These are phyloP conservation scores for Perizoma flavofasciatum DNA, from an alignment of 2,888 invertebrate species.

Conservation along the genomic window DNA sequence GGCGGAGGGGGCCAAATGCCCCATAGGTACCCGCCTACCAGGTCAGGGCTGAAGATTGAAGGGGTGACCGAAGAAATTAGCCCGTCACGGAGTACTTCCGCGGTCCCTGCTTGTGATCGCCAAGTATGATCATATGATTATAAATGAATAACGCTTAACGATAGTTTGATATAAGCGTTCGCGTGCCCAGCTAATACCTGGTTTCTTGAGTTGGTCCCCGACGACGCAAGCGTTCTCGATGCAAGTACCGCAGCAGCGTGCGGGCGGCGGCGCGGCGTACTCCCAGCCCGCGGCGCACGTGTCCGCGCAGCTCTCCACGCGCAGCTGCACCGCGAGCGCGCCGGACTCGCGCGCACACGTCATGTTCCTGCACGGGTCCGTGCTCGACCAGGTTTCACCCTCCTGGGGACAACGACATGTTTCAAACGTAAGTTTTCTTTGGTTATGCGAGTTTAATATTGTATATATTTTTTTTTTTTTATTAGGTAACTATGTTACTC, in stretches of 20 bases:
- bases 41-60: too few species aligned
- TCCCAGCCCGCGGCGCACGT: constrained; percentile 83
- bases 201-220: constrained; percentile 71
- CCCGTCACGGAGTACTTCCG: too few species aligned
- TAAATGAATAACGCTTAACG: too few species aligned
- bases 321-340: constrained; percentile 64
- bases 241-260: constrained; percentile 87
- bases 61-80: too few species aligned
- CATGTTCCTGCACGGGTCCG: constrained; percentile 81
- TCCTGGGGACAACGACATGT: constrained; percentile 52
- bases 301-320: constrained; percentile 66
- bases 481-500: too few species aligned
- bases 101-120: too few species aligned
- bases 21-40: too few species aligned
- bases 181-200: constrained; percentile 58
- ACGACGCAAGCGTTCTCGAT: constrained; percentile 83
- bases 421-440: neutral
- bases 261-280: constrained; percentile 68
- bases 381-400: constrained; percentile 77
- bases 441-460: too few species aligned
- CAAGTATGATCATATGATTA: too few species aligned
- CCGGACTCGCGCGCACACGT: constrained; percentile 75
- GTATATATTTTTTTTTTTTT: too few species aligned
- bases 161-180: too few species aligned
- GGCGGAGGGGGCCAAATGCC: too few species aligned